phyloP scores from a whole-genome alignment of 2,888 invertebrate genomes.

The Aromia moschata region DNA sequence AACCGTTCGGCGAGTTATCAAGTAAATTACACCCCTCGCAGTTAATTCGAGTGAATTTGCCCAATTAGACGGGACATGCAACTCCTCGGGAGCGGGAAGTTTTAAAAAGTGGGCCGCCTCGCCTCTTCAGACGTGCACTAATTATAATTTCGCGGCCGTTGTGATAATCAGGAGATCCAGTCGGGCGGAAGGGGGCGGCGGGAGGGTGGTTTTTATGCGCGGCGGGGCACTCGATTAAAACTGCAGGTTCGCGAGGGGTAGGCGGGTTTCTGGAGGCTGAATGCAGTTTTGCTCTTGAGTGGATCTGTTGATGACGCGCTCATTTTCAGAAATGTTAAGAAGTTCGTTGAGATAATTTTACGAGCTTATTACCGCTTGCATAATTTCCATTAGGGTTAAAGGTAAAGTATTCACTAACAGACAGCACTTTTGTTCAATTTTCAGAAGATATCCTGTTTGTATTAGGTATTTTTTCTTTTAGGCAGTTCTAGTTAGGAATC shows the following conservation, averaged over 20 bases:
- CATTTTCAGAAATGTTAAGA: no score
- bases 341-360: no score
- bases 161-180: slow-evolving; percentile 52
- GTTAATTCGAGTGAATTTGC: slow-evolving; percentile 45
- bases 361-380: no score
- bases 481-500: no score
- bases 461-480: no score
- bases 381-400: no score
- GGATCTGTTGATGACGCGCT: no score
- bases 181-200: neutral
- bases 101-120: slow-evolving; percentile 33
- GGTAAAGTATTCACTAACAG: no score
- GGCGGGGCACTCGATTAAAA: neutral
- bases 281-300: no score
- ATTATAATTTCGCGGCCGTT: slow-evolving; percentile 51
- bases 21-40: slow-evolving; percentile 31
- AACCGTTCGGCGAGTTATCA: slow-evolving; percentile 22
- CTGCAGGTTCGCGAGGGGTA: neutral
- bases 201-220: neutral
- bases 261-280: neutral
- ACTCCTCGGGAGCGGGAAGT: slow-evolving; percentile 46
- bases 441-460: no score
- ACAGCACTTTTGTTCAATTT: no score
- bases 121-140: slow-evolving; percentile 47
- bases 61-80: slow-evolving; percentile 44